phyloP scores from a whole-genome alignment of 2,888 invertebrate species.

The Acanthacorydalis orientalis region DNA sequence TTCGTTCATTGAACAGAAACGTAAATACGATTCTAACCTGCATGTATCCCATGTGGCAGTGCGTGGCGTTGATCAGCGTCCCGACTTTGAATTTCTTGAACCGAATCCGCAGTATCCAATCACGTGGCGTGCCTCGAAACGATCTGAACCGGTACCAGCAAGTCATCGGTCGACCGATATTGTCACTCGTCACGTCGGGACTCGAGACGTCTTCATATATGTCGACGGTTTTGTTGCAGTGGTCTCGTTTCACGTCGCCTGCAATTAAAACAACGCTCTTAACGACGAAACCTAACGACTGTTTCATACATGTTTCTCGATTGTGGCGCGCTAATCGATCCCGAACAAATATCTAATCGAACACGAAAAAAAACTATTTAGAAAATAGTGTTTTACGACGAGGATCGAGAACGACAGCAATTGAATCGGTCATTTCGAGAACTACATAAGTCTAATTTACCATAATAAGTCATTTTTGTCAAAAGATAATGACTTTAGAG shows the following conservation, averaged over 20 bases:
- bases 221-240: constrained; percentile 88
- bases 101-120: constrained; percentile 76
- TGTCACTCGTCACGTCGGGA: constrained; percentile 67
- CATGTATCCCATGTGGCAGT: constrained; percentile 75
- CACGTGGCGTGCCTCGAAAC: constrained; percentile 71
- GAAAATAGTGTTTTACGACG: too few relatives aligned
- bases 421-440: too few relatives aligned
- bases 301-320: too few relatives aligned
- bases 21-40: constrained; percentile 40
- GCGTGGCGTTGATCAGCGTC: constrained; percentile 67
- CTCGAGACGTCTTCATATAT: constrained; percentile 84
- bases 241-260: constrained; percentile 59
- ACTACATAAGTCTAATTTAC: too few relatives aligned
- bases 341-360: too few relatives aligned
- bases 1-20: too few relatives aligned
- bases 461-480: too few relatives aligned
- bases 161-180: constrained; percentile 69
- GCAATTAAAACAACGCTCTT: constrained; percentile 15
- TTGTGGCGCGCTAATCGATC: too few relatives aligned
- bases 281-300: too few relatives aligned
- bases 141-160: constrained; percentile 85
- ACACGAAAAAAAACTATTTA: too few relatives aligned
- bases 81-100: constrained; percentile 91
- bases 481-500: too few relatives aligned
- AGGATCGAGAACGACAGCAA: too few relatives aligned